A percentile compares a stretch with the other conserved stretches of the same genome.
Evolutionary conservation across 2,888 invertebrate genomes (phyloP).

Genomic region (Branchellion lobata): DNA sequence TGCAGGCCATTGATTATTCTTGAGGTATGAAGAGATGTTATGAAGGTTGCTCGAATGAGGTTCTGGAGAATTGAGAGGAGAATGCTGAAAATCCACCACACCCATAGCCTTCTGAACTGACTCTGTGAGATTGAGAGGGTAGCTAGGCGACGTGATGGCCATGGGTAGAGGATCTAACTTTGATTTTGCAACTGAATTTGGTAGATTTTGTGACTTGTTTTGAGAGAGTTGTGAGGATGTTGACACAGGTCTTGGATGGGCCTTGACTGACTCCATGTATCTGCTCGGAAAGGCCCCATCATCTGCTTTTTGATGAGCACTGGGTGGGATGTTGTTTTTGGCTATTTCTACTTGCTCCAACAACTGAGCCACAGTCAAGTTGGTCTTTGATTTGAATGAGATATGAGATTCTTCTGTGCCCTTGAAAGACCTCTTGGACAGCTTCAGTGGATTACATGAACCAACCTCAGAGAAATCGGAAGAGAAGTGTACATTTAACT

Average conservation of each 20-base stretch:
- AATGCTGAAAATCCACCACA: constrained; percentile 46
- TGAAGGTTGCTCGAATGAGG: not conserved
- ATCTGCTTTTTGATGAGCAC: not conserved
- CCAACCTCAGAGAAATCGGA: constrained; percentile 4
- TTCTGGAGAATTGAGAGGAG: constrained; percentile 49
- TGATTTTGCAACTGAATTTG: constrained; percentile 13
- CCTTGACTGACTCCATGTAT: not conserved
- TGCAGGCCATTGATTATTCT: not conserved
- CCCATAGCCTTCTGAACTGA: constrained; percentile 51
- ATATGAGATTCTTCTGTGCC: constrained; percentile 27
- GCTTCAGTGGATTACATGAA: not conserved
- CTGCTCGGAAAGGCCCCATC: not conserved
- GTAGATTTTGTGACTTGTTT: not conserved
- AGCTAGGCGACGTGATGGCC: constrained; percentile 51
- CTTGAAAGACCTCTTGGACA: constrained; percentile 20
- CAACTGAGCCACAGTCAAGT: constrained; percentile 46
- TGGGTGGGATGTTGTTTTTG: constrained; percentile 24
- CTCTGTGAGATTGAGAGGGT: constrained; percentile 50
- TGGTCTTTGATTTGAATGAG: constrained; percentile 33
- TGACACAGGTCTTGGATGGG: not conserved
- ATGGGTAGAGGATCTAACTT: constrained; percentile 45
- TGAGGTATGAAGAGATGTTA: not conserved
- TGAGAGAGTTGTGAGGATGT: too few relatives aligned
- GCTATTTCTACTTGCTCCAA: constrained; percentile 45
- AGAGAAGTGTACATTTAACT: constrained; percentile 1